Percentiles rank a stretch among this genome's conserved stretches.
These are phyloP conservation scores for Labeo rohita DNA, from an alignment of 2,113 vertebrate species.

Conservation along the genomic window DNA sequence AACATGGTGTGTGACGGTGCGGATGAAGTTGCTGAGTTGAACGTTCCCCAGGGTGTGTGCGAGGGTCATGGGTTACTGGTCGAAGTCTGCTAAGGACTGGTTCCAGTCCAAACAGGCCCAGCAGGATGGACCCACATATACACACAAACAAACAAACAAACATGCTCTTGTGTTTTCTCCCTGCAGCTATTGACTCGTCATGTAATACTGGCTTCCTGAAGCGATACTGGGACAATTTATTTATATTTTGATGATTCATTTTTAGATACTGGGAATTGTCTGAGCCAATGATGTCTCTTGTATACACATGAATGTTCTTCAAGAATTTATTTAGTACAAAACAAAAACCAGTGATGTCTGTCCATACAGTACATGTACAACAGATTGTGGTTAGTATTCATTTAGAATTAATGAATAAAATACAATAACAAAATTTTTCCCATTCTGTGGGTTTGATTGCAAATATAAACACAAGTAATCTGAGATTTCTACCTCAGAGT, in stretches of 20 bases:
- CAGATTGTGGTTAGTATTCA: neutral
- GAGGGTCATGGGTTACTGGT: slow-evolving; percentile 40
- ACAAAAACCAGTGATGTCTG: too few species aligned
- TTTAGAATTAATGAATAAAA: neutral
- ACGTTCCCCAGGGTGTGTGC: slow-evolving; percentile 37
- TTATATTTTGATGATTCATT: neutral
- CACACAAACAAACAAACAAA: neutral
- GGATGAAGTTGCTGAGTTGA: slow-evolving; percentile 50
- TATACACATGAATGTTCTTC: neutral
- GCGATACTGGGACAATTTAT: neutral
- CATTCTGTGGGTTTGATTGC: neutral
- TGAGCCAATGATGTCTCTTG: neutral
- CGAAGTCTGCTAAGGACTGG: slow-evolving; percentile 34
- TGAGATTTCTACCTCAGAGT: neutral
- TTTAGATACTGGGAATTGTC: neutral
- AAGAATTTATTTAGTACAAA: neutral
- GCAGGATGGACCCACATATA: neutral
- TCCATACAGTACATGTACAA: neutral
- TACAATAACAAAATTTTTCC: neutral
- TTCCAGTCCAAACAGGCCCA: slow-evolving; percentile 46
- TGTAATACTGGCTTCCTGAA: neutral
- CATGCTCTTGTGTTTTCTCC: neutral
- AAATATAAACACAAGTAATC: neutral
- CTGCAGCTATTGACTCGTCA: slow-evolving; percentile 16
- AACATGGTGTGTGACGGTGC: neutral